Percentiles rank a stretch among this genome's conserved stretches.
Evolutionary conservation across 2,797 vertebrate genomes (phyloP).

Genomic region (Chelon auratus): DNA sequence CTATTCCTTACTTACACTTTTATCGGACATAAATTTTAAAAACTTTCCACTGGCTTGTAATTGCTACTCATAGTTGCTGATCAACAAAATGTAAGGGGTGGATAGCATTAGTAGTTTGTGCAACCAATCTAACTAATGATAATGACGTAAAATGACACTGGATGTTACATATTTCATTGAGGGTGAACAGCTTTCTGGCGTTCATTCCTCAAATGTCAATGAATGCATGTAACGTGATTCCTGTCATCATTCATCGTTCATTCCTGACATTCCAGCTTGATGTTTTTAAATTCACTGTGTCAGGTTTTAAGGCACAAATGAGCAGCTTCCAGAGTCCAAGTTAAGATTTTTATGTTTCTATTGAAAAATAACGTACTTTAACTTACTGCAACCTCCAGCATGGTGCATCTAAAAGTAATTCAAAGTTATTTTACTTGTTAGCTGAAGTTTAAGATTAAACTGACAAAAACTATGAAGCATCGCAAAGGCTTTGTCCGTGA

Average conservation of each 20-base stretch:
- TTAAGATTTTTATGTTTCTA: not conserved
- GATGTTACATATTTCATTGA: not conserved
- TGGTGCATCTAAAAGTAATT: not conserved
- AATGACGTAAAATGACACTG: not conserved
- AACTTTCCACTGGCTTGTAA: not conserved
- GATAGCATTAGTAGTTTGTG: not conserved
- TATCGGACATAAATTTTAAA: not conserved
- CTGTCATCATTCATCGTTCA: slow-evolving; percentile 39
- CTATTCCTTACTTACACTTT: not conserved
- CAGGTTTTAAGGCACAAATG: slow-evolving; percentile 8
- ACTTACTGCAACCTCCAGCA: not conserved
- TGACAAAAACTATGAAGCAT: not conserved
- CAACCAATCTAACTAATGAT: not conserved
- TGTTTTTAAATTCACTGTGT: slow-evolving; percentile 65
- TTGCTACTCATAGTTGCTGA: not conserved
- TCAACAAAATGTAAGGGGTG: not conserved
- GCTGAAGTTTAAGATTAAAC: not conserved
- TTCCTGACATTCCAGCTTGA: slow-evolving; percentile 64
- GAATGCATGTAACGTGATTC: slow-evolving; percentile 53
- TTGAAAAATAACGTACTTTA: not conserved
- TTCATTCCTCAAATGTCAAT: slow-evolving; percentile 18
- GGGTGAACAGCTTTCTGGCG: not conserved
- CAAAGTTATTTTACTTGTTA: not conserved
- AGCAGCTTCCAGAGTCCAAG: slow-evolving; percentile 1
- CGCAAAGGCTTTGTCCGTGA: slow-evolving; percentile 4